Evolutionary conservation across 2,113 vertebrate genomes (phyloP).

Genomic region (cattle (Bos taurus)): DNA sequence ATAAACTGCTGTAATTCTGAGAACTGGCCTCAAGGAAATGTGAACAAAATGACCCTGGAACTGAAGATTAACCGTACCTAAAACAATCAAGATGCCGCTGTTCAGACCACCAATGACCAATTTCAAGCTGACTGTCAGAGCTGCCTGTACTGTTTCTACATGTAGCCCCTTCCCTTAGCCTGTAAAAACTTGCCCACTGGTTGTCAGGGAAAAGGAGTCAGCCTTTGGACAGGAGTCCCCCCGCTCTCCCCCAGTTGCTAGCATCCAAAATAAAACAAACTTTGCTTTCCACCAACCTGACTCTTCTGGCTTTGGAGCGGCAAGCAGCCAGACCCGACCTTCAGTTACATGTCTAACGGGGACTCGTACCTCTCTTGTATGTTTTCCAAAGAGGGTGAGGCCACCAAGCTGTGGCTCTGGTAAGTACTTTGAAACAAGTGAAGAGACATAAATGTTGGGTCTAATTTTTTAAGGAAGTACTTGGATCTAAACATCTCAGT

Average conservation of each 20-base stretch:
- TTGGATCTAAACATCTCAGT: background rate
- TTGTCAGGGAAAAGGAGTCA: background rate
- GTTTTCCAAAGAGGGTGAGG: background rate
- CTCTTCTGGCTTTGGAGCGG: background rate
- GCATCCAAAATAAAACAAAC: background rate
- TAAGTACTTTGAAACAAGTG: background rate
- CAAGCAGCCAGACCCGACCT: background rate
- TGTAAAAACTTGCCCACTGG: background rate
- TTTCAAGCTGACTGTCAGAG: background rate
- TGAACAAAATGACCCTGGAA: background rate
- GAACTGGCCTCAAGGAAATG: background rate
- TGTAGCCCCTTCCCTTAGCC: background rate
- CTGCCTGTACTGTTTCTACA: background rate
- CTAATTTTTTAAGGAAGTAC: background rate
- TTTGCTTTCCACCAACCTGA: background rate
- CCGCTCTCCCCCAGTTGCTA: fast-evolving
- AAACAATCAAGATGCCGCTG: background rate
- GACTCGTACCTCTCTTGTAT: background rate
- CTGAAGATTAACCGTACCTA: background rate
- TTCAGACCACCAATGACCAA: background rate
- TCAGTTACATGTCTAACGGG: background rate
- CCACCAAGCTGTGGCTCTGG: background rate
- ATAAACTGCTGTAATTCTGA: background rate
- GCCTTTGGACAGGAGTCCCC: background rate
- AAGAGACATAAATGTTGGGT: background rate